Evolutionary conservation across 2,113 vertebrate species (phyloP).

Genomic region (Dolichotis patagonum): DNA sequence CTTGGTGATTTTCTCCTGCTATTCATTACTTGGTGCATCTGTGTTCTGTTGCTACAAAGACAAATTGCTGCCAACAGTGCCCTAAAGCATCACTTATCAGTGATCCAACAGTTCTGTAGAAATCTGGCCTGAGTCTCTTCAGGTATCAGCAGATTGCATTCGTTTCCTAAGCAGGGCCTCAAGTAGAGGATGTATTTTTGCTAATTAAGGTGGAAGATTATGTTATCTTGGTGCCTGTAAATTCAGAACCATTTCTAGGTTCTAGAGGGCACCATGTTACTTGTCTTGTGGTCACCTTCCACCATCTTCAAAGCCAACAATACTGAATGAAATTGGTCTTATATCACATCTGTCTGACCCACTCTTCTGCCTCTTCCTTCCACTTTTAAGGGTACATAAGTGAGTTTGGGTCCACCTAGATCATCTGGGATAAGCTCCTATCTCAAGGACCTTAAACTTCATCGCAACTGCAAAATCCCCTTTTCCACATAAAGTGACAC

Average conservation of each 20-base stretch:
- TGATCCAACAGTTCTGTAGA: background rate
- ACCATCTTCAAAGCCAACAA: constrained; percentile 16
- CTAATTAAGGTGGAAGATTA: background rate
- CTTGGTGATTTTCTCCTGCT: background rate
- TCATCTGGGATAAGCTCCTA: background rate
- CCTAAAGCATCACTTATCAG: background rate
- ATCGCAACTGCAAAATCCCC: background rate
- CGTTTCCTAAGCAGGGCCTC: background rate
- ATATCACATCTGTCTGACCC: background rate
- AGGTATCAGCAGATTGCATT: background rate
- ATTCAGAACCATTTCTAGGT: background rate
- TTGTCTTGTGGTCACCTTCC: background rate
- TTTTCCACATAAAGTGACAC: background rate
- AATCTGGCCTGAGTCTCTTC: background rate
- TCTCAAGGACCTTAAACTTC: background rate
- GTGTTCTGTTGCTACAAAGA: background rate
- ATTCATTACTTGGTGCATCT: background rate
- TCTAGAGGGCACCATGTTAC: background rate
- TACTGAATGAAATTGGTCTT: background rate
- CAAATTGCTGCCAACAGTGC: background rate
- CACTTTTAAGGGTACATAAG: background rate
- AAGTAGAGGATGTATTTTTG: background rate
- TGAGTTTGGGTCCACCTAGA: background rate
- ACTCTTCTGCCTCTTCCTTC: background rate
- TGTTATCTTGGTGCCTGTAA: background rate